Conservation (phyloP, 2,797 vertebrate genomes). For the Oreortyx pictus region DNA sequence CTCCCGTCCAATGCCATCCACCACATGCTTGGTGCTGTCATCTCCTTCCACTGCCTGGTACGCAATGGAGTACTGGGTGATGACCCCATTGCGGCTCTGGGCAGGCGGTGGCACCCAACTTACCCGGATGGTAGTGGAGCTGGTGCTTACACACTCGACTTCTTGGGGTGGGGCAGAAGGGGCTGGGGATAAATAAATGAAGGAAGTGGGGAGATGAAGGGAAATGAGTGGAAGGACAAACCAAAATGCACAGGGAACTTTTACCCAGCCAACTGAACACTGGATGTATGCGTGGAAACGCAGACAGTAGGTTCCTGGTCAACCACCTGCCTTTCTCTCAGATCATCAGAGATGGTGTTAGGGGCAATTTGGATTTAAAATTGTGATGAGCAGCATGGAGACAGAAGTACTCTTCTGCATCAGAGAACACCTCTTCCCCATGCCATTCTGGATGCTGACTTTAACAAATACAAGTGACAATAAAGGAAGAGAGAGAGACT, state of each 20-base stretch:
- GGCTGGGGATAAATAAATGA: slow-evolving; percentile 90
- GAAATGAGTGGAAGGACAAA: slow-evolving; percentile 78
- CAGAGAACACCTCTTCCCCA: slow-evolving; percentile 3
- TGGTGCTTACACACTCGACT: slow-evolving; percentile 91
- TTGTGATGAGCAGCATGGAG: background rate
- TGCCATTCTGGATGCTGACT: background rate
- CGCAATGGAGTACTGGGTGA: slow-evolving; percentile 96
- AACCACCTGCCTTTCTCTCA: background rate
- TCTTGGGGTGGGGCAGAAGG: slow-evolving; percentile 98
- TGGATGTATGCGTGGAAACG: background rate
- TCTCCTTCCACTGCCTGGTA: slow-evolving; percentile 94
- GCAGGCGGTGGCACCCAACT: slow-evolving; percentile 98
- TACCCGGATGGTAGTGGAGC: slow-evolving; percentile 98
- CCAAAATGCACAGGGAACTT: slow-evolving; percentile 68
- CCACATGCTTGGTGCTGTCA: slow-evolving; percentile 90
- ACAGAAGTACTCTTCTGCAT: background rate
- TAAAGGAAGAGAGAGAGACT: background rate
- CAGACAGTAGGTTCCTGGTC: background rate
- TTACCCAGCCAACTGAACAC: slow-evolving; percentile 70
- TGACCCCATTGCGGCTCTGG: slow-evolving; percentile 93
- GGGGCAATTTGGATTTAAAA: slow-evolving; percentile 14
- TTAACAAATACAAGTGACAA: slow-evolving; percentile 13
- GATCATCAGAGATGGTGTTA: background rate
- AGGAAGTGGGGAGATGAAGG: slow-evolving; percentile 77
- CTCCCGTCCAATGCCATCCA: slow-evolving; percentile 89